These are phyloP conservation scores for Drosophila stalkeri DNA, from an alignment of 2,888 invertebrate genomes.

Conservation along the genomic window DNA sequence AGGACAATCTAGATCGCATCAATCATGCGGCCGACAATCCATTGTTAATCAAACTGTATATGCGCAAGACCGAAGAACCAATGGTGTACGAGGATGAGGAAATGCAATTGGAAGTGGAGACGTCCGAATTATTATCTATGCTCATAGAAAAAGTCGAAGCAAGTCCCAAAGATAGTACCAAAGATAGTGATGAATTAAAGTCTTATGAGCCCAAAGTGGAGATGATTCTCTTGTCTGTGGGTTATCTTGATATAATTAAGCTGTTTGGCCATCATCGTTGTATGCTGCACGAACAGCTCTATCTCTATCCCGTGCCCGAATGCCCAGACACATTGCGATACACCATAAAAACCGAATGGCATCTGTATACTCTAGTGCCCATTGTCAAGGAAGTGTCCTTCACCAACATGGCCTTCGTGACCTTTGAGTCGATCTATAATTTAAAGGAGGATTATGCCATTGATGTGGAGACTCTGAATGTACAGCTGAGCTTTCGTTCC, in stretches of 20 bases:
- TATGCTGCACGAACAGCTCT: slow-evolving; percentile 47
- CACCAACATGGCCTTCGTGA: slow-evolving; percentile 71
- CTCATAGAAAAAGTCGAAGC: slow-evolving; percentile 11
- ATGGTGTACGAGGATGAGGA: slow-evolving; percentile 6
- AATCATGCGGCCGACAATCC: slow-evolving; percentile 74
- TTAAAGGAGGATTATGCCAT: slow-evolving; percentile 38
- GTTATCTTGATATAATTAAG: slow-evolving; percentile 65
- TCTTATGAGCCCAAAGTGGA: background rate
- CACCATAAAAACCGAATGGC: slow-evolving; percentile 67
- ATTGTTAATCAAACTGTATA: slow-evolving; percentile 66
- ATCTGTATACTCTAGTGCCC: slow-evolving; percentile 77
- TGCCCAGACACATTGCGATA: slow-evolving; percentile 43
- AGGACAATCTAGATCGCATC: slow-evolving; percentile 75
- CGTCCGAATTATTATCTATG: background rate
- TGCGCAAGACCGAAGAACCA: slow-evolving; percentile 35
- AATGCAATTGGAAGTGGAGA: background rate
- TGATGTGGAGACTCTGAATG: slow-evolving; percentile 26
- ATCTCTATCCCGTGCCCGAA: slow-evolving; percentile 57
- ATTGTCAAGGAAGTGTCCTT: slow-evolving; percentile 62
- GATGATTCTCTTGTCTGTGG: slow-evolving; percentile 44
- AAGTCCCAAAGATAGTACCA: background rate
- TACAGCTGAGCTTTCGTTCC: slow-evolving; percentile 60
- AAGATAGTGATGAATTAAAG: background rate
- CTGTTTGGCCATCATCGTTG: slow-evolving; percentile 57
- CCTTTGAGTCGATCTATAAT: slow-evolving; percentile 76